These are phyloP conservation scores for Mystacides longicornis DNA, from an alignment of 2,888 invertebrate species.

Conservation along the genomic window DNA sequence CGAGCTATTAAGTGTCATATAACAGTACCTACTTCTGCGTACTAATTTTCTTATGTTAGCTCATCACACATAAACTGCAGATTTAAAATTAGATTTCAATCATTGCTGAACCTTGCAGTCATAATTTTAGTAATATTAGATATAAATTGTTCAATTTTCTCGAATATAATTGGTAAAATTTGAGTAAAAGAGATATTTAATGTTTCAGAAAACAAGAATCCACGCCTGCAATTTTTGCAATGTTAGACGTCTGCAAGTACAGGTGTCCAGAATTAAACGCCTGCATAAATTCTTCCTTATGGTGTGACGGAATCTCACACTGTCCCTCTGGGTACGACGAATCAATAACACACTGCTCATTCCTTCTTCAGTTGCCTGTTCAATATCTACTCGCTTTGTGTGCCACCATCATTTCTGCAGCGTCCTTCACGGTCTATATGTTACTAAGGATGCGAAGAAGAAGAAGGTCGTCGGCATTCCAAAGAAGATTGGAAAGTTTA, in stretches of 20 bases:
- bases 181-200: too few relatives aligned
- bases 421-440: slow-evolving; percentile 37
- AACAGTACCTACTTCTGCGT: too few relatives aligned
- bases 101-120: too few relatives aligned
- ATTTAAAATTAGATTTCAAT: too few relatives aligned
- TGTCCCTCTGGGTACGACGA: slow-evolving; percentile 79
- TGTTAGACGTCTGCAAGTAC: slow-evolving; percentile 65
- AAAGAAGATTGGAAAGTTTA: slow-evolving; percentile 71
- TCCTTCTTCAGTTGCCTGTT: slow-evolving; percentile 68
- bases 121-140: too few relatives aligned
- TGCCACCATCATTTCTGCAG: slow-evolving; percentile 38
- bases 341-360: slow-evolving; percentile 70
- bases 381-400: slow-evolving; percentile 58
- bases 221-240: slow-evolving; percentile 48
- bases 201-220: slow-evolving; percentile 45
- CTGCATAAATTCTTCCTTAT: slow-evolving; percentile 69
- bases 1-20: too few relatives aligned
- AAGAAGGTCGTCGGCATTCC: slow-evolving; percentile 67
- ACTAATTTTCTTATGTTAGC: too few relatives aligned
- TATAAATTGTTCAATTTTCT: too few relatives aligned
- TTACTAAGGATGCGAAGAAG: slow-evolving; percentile 46
- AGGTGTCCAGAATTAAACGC: slow-evolving; percentile 74
- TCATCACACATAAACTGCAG: too few relatives aligned
- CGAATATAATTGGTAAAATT: too few relatives aligned
- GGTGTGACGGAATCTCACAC: slow-evolving; percentile 73